Base-by-base conservation (phyloP, 2,113 vertebrate species). In the Mobula hypostoma region DNA sequence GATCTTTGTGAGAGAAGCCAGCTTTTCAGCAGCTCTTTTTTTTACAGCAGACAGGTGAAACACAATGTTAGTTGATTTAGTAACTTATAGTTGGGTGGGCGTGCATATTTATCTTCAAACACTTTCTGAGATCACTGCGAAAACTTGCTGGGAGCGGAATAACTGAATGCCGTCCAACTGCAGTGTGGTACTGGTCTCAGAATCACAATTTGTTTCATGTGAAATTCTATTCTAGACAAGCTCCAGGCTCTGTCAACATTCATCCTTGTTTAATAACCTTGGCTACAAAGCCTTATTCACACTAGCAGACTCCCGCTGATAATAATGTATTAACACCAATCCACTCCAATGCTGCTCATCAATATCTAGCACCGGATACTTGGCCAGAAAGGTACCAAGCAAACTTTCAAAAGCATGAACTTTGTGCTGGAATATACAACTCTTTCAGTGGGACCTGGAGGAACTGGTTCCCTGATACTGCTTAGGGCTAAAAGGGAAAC, bases 31-130 rank as follows among this genome's bases (percentile, higher is more conserved):
- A 93, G 36, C 11, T 56, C 40, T 93, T 48, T 74, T 72, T 74
- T 19, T 74, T 72, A 72, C 68, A 93, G 91, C 70, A 93, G 91
- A 74, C 91, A 93, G 91, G 91, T 93, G 91, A 93, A 93, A 40
- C 68, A 74, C 40, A 56, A 93, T 56, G 21, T 74, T 72, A 74
- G 90, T 93, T 93, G 90, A 93, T 93, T 93, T 74, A 93, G 91
- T 93, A 74, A 93, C 24, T 93, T 76, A 74, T 48, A 93, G 68
- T 56, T 93, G 91, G 70, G 91, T 74, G 85, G 70, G 91, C 91
- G 56, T 12, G 40, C 3, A 74, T 74, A 36, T 93, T 93, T 93
- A 40, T 93, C 91, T 93, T 93, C 91, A 74, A 93, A 93, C 66
- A 93, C 32, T 11, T 93, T 56, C 70, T 93, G 68, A 66, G 68